phyloP scores from a whole-genome alignment of 2,888 invertebrate species.

The Lacanobia oleracea region DNA sequence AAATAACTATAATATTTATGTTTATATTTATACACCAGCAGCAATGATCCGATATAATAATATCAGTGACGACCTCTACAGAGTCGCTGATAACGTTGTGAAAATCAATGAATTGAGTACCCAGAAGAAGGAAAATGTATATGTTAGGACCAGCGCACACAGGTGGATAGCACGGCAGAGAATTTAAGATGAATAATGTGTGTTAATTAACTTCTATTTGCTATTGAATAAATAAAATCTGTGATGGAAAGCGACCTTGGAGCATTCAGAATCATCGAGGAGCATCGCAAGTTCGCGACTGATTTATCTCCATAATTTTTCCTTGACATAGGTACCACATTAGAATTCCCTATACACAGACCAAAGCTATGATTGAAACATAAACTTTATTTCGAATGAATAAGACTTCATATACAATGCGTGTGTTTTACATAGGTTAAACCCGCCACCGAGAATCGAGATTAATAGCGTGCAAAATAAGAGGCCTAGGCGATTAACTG shows the following conservation, averaged over 20 bases:
- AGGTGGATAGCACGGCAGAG: background rate
- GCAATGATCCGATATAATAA: conserved; percentile 65
- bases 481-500: too few relatives aligned
- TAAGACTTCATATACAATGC: too few relatives aligned
- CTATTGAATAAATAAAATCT: too few relatives aligned
- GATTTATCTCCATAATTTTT: too few relatives aligned
- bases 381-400: too few relatives aligned
- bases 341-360: too few relatives aligned
- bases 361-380: too few relatives aligned
- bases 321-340: too few relatives aligned
- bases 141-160: conserved; percentile 18
- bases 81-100: conserved; percentile 55
- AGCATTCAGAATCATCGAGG: background rate
- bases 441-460: background rate
- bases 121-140: conserved; percentile 24
- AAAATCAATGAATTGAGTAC: conserved; percentile 62
- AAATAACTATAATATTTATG: conserved; percentile 68
- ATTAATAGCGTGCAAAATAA: background rate
- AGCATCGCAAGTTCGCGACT: too few relatives aligned
- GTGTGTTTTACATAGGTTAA: too few relatives aligned
- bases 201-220: too few relatives aligned
- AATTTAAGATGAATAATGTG: background rate
- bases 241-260: background rate
- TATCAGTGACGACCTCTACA: conserved; percentile 61
- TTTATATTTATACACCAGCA: conserved; percentile 57